Percentiles rank a stretch among this genome's conserved stretches.
Conservation (phyloP, 2,113 vertebrate genomes). For the Sarotherodon lohbergeri region DNA sequence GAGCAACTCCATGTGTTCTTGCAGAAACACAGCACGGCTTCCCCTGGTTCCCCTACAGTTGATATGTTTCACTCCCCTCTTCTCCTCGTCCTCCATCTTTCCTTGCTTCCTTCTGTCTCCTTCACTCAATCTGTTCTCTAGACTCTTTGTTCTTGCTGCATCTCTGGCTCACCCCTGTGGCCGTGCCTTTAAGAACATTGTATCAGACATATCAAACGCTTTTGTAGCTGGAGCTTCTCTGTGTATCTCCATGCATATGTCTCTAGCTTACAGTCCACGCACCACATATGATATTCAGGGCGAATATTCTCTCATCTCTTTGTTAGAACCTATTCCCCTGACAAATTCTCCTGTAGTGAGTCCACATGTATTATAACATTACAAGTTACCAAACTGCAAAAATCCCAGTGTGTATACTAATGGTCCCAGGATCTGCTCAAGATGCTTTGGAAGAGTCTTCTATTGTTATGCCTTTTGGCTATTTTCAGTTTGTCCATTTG, state of each 20-base stretch:
- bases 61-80: neutral
- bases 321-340: neutral
- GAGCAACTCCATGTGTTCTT: neutral
- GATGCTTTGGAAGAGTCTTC: neutral
- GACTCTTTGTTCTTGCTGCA: neutral
- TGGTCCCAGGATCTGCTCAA: neutral
- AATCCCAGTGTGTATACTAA: neutral
- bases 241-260: neutral
- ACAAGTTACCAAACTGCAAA: neutral
- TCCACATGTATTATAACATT: neutral
- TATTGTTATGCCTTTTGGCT: neutral
- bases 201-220: conserved; percentile 31
- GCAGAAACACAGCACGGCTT: neutral
- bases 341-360: neutral
- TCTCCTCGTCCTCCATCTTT: neutral
- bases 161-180: conserved; percentile 3
- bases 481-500: neutral
- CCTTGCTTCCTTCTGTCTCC: neutral
- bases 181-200: conserved; percentile 1
- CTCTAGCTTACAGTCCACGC: neutral
- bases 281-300: neutral
- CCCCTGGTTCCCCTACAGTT: neutral
- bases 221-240: neutral
- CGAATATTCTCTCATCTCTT: neutral
- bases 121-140: neutral